These are phyloP conservation scores for Leucophenga varia DNA, from an alignment of 1,140 invertebrate species.

Conservation along the genomic window DNA sequence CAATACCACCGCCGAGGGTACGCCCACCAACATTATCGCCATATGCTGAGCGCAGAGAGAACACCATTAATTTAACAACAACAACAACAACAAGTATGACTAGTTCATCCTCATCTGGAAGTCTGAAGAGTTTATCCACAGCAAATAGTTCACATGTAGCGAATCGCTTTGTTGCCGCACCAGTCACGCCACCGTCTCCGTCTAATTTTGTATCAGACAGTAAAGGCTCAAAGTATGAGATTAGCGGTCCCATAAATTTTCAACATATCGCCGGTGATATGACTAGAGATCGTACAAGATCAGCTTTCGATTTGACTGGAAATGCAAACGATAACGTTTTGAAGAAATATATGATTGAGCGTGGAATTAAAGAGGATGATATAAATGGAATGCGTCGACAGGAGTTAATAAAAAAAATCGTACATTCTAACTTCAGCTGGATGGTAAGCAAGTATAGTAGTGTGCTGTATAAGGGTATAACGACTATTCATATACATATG, in stretches of 20 bases:
- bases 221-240: conserved; percentile 47
- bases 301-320: conserved; percentile 38
- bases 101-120: conserved; percentile 29
- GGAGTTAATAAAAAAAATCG: conserved; percentile 40
- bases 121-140: conserved; percentile 23
- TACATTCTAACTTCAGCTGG: conserved; percentile 47
- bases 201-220: conserved; percentile 27
- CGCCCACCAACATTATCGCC: conserved; percentile 20
- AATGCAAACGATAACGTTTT: conserved; percentile 40
- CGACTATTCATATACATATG: not conserved
- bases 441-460: too few species aligned
- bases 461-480: not conserved
- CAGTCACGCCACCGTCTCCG: conserved; percentile 12
- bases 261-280: conserved; percentile 46
- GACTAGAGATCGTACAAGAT: conserved; percentile 40
- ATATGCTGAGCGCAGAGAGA: conserved; percentile 15
- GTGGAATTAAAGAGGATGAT: conserved; percentile 38
- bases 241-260: conserved; percentile 44
- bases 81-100: conserved; percentile 25
- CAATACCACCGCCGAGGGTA: conserved; percentile 34
- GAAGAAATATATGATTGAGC: conserved; percentile 49
- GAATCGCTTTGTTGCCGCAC: conserved; percentile 22
- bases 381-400: conserved; percentile 28
- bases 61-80: conserved; percentile 6
- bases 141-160: conserved; percentile 27